A percentile compares a stretch with the other conserved stretches of the same genome.
Conservation (phyloP, 2,888 invertebrate species). For the Apamea crenata region DNA sequence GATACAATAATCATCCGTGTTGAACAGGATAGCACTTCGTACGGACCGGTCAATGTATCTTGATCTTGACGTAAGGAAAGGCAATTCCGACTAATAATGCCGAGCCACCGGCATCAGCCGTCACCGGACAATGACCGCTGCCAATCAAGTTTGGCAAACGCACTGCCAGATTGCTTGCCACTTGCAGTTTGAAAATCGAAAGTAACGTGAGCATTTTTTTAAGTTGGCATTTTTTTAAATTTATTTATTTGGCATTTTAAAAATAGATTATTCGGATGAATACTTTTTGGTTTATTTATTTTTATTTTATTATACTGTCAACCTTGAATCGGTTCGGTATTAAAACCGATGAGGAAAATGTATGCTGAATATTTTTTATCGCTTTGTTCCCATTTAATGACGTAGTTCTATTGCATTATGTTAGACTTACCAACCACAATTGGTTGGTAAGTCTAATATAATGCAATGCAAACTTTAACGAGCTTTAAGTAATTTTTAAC, state of each 20-base stretch:
- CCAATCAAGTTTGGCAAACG: constrained; percentile 67
- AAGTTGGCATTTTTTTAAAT: neutral
- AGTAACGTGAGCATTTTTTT: constrained; percentile 26
- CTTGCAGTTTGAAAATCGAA: constrained; percentile 53
- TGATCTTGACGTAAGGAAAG: constrained; percentile 51
- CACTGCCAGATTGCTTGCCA: constrained; percentile 30
- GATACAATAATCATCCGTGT: neutral
- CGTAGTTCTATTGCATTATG: neutral
- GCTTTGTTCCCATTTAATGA: neutral
- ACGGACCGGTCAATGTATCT: constrained; percentile 51
- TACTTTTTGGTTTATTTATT: neutral
- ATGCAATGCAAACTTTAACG: no score
- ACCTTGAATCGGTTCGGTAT: constrained; percentile 6
- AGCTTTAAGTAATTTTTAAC: neutral
- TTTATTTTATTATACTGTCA: neutral
- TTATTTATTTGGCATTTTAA: neutral
- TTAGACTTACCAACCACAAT: neutral
- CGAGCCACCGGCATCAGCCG: constrained; percentile 42
- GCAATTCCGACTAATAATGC: constrained; percentile 58
- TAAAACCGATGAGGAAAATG: constrained; percentile 38
- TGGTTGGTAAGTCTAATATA: no score
- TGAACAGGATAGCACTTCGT: constrained; percentile 26
- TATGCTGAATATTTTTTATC: constrained; percentile 8
- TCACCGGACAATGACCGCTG: constrained; percentile 60
- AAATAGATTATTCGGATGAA: neutral